phyloP scores from a whole-genome alignment of 2,797 vertebrate genomes.

The Pseudochaenichthys georgianus region DNA sequence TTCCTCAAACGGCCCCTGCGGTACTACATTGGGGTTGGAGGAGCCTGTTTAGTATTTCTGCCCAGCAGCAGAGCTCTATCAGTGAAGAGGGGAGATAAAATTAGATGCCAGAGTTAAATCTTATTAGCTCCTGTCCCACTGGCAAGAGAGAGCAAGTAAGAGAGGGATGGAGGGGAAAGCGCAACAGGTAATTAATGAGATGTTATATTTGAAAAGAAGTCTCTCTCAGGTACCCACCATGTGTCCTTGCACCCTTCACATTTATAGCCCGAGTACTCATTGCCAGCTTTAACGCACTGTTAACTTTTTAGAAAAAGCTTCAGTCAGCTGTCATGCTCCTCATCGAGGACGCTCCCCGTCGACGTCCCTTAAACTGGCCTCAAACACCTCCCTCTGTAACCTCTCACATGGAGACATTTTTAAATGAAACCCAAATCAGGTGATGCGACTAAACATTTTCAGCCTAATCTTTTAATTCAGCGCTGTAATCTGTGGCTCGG shows the following conservation, averaged over 20 bases:
- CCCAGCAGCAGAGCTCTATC: conserved; percentile 51
- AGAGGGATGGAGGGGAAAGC: neutral
- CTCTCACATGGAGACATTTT: neutral
- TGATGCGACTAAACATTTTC: neutral
- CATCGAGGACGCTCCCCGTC: conserved; percentile 11
- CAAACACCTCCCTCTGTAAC: neutral
- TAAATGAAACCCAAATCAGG: conserved; percentile 6
- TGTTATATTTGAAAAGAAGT: conserved; percentile 46
- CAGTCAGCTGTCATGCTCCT: conserved; percentile 17
- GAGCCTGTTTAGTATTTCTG: conserved; percentile 71
- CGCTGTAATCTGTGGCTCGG: conserved; percentile 27
- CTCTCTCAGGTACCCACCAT: neutral
- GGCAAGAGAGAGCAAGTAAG: conserved; percentile 31
- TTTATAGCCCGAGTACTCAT: conserved; percentile 22
- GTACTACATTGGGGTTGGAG: conserved; percentile 40
- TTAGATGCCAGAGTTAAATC: conserved; percentile 74
- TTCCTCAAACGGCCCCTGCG: conserved; percentile 53
- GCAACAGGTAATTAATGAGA: conserved; percentile 54
- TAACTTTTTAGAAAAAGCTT: conserved; percentile 27
- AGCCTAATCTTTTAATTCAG: conserved; percentile 36
- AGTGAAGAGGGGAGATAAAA: conserved; percentile 69
- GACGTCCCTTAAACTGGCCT: conserved; percentile 2
- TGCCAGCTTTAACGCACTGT: conserved; percentile 33
- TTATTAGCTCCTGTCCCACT: conserved; percentile 70
- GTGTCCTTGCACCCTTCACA: conserved; percentile 27